phyloP scores from a whole-genome alignment of 2,113 vertebrate genomes.

The Labrus mixtus region DNA sequence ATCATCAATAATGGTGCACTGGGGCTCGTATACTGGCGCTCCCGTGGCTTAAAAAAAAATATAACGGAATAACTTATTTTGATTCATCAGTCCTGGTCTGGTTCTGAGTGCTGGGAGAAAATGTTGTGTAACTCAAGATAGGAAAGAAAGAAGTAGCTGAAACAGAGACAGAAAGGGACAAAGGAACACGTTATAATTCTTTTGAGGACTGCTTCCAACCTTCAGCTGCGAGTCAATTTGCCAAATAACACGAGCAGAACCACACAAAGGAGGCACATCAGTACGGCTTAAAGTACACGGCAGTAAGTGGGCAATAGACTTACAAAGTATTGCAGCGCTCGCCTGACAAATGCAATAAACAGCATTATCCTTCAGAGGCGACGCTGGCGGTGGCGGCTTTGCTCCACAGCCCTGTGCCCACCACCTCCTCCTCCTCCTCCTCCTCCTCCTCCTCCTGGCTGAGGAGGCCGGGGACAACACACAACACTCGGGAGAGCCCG shows the following conservation, averaged over 20 bases:
- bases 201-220: constrained; percentile 69
- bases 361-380: constrained; percentile 82
- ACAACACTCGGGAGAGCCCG: constrained; percentile 57
- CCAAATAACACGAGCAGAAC: constrained; percentile 82
- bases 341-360: constrained; percentile 85
- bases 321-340: constrained; percentile 81
- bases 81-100: constrained; percentile 76
- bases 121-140: constrained; percentile 57
- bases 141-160: constrained; percentile 11
- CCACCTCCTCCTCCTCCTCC: constrained; percentile 54
- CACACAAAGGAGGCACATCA: constrained; percentile 77
- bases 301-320: constrained; percentile 84
- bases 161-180: constrained; percentile 28
- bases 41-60: constrained; percentile 70
- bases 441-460: constrained; percentile 52
- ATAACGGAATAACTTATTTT: constrained; percentile 83
- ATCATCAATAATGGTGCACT: constrained; percentile 83
- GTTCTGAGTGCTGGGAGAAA: constrained; percentile 48
- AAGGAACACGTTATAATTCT: constrained; percentile 69
- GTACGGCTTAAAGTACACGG: constrained; percentile 78
- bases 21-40: constrained; percentile 68
- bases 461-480: constrained; percentile 57
- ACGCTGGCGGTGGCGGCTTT: constrained; percentile 69
- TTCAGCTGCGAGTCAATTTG: constrained; percentile 78
- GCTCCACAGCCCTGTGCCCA: constrained; percentile 69